Percentiles rank a stretch among this genome's conserved stretches.
These are phyloP conservation scores for Lycia hirtaria DNA, from an alignment of 2,888 invertebrate genomes.

Conservation along the genomic window DNA sequence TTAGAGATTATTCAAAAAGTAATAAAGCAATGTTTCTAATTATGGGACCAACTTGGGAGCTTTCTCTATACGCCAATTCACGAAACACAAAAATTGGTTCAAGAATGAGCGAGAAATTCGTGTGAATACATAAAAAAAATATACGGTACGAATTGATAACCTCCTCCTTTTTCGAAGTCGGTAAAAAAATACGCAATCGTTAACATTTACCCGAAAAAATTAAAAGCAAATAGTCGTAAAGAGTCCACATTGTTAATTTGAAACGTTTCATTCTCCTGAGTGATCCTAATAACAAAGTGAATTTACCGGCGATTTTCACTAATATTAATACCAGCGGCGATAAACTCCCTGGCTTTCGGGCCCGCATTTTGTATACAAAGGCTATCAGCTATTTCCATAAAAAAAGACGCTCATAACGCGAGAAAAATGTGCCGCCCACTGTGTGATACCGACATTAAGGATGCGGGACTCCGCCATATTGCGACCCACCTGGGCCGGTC, in stretches of 20 bases:
- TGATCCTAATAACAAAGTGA: not conserved
- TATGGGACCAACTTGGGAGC: no score
- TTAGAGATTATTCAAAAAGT: no score
- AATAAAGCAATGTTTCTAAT: no score
- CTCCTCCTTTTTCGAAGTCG: no score
- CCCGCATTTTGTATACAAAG: conserved; percentile 30
- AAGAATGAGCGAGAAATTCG: no score
- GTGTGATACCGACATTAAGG: conserved; percentile 54
- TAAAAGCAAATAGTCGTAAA: not conserved
- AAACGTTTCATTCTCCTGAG: not conserved
- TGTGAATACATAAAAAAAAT: no score
- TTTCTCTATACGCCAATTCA: no score
- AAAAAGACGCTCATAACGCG: conserved; percentile 41
- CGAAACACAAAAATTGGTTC: no score
- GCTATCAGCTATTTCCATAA: conserved; percentile 35
- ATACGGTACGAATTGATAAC: no score
- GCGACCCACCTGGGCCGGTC: conserved; percentile 59
- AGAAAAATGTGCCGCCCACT: conserved; percentile 41
- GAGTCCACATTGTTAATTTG: not conserved
- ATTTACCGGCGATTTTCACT: conserved; percentile 13
- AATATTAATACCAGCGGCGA: conserved; percentile 10
- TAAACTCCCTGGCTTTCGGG: conserved; percentile 27
- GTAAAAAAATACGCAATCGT: not conserved
- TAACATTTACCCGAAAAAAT: not conserved
- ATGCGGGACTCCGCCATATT: conserved; percentile 62